Evolutionary conservation across 1,140 invertebrate species (phyloP), one percentile per base, ranked within the genome.

Genomic region (Amphibalanus amphitrite): DNA sequence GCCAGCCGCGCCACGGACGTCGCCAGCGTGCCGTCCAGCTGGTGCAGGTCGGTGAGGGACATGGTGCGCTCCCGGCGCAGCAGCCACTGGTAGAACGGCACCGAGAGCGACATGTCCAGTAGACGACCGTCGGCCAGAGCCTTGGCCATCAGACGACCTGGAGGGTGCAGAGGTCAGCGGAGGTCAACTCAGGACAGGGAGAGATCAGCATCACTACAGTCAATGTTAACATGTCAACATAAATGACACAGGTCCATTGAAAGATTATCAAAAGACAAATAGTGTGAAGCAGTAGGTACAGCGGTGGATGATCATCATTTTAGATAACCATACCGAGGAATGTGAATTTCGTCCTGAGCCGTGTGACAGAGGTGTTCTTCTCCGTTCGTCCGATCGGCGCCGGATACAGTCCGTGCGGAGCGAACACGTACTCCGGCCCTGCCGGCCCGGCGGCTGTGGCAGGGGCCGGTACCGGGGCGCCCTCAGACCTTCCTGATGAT

Each of bases 111-210:
- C 70, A 99, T 85, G 85, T 99, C 97, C 82, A 99, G 81, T 94
- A 99, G 97, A 85, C 97, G 86, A 8, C 93, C 97, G 83, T 99
- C 97, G 88, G 98, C 95, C 67, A 99, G 89, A 38, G 97, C 93
- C 82, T 99, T 98, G 0, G 96, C 97, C 91, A 99, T 96, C 79
- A 99, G 95, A 78, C 97, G 13, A 25, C 47, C 47, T 59, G 47
- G 13, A 59, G 13, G n/a, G n/a, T n/a, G n/a, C n/a, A n/a, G n/a
- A n/a, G n/a, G n/a, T n/a, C n/a, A n/a, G n/a, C n/a, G n/a, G n/a
- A n/a, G n/a, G n/a, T n/a, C n/a, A n/a, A n/a, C n/a, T n/a, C n/a
- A n/a, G n/a, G n/a, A n/a, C n/a, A n/a, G n/a, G n/a, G n/a, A n/a
- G n/a, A n/a, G n/a, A n/a, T n/a, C n/a, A n/a, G n/a, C n/a, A n/a